Evolutionary conservation across 2,113 vertebrate species (phyloP), one percentile per base, ranked within the genome.

Genomic region (Martes martes): DNA sequence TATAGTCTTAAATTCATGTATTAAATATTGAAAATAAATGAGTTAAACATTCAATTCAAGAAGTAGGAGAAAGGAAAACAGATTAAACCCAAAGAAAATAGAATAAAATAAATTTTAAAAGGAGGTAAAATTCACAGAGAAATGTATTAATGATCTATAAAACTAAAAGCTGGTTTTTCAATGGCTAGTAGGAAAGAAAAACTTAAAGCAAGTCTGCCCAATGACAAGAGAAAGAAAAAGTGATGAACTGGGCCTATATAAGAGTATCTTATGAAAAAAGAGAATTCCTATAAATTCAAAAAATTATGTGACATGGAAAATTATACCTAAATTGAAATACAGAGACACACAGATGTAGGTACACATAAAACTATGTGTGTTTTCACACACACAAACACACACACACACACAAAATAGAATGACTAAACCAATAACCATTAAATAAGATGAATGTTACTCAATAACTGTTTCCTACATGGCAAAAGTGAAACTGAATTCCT

Each of bases 11-110:
- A 94, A 84, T 71, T 83, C 42, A 28, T 55, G 57, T 87, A 92
- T 92, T 97, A 97, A 96, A 97, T 94, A 98, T 81, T 94, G 76
- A 96, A 97, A 96, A 96, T 96, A 92, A 96, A 74, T 90, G 82
- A 96, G 67, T 89, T 79, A 95, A 96, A 31, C 65, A 71, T 71
- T 96, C 85, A 90, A 80, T 89, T 94, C 80, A 97, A 85, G 50
- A 84, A 92, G 8, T 28, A 94, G 50, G 10, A 91, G 55, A 71
- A 85, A 47, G 36, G 73, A 92, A 95, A 96, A 84, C 26, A 85
- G 73, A 95, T 79, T 89, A 86, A 96, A 90, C 6, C 6, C 63
- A 84, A 82, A 92, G 61, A 93, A 86, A 94, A 36, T 26, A 95
- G 71, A 90, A 87, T 39, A 19, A 8, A 91, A 88, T 76, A 86